Base-by-base conservation (phyloP, 2,797 vertebrate species). In the Picus viridis region DNA sequence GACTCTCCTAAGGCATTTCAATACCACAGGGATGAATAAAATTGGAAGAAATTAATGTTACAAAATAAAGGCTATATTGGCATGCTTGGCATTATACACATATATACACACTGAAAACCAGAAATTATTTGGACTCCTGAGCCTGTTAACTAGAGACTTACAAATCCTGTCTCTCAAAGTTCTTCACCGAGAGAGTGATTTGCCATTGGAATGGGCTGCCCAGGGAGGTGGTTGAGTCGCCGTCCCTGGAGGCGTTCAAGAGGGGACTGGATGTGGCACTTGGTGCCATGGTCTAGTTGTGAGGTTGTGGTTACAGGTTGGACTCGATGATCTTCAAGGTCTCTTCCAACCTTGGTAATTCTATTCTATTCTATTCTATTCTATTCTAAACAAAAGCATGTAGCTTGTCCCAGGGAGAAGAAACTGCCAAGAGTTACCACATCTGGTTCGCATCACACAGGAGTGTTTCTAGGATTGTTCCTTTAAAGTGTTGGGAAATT, bases 371-470 rank as follows among this genome's bases (percentile, higher is more conserved):
- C n/a, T n/a, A n/a, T n/a, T n/a, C n/a, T n/a, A n/a, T n/a, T n/a
- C n/a, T n/a, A n/a, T n/a, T n/a, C n/a, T n/a, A n/a, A 61, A 54
- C 7, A 36, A 80, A 73, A 83, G 14, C 34, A 9, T 56, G n/a
- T 4, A 57, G 15, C 53, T 79, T 49, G 70, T 23, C 16, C 22
- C 34, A 78, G 53, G 22, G 57, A 92, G 57, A 73, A 86, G 16
- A 84, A 49, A 49, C 3, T 53, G 19, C 54, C 39, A 17, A 11
- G 27, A 75, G 39, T 41, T 84, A 30, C 27, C 57, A 70, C 86
- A 82, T 89, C 88, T 96, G 94, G 39, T 78, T 86, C 78, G 54
- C 71, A 79, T 92, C 91, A 84, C 45, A 47, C 12, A 10, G 39
- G 56, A 90, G 36, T 18, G 20, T 76, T 92, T 80, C 47, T 73